phyloP scores from a whole-genome alignment of 2,797 vertebrate genomes.

The Anomalospiza imberbis region DNA sequence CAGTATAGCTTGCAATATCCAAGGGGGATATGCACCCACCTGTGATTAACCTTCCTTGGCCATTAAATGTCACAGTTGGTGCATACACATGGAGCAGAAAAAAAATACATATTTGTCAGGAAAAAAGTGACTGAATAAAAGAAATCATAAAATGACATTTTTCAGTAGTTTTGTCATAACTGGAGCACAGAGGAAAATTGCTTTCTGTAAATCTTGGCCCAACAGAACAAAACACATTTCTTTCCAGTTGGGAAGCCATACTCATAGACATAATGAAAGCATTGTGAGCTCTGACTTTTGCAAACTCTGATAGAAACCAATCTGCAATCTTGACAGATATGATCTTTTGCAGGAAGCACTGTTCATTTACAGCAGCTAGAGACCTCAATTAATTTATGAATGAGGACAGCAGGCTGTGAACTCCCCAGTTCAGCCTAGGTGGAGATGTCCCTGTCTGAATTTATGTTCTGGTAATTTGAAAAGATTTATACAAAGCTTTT shows the following conservation, averaged over 20 bases:
- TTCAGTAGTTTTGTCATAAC: conserved; percentile 74
- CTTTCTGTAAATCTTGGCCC: conserved; percentile 79
- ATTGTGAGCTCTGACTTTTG: conserved; percentile 77
- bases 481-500: conserved; percentile 76
- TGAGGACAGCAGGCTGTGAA: conserved; percentile 71
- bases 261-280: conserved; percentile 77
- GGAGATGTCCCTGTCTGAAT: conserved; percentile 71
- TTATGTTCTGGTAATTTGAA: conserved; percentile 75
- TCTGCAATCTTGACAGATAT: conserved; percentile 79
- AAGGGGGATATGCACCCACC: conserved; percentile 50
- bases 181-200: conserved; percentile 76
- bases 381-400: conserved; percentile 79
- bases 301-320: conserved; percentile 75
- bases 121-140: conserved; percentile 72
- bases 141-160: conserved; percentile 76
- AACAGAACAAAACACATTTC: conserved; percentile 78
- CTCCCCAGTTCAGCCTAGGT: conserved; percentile 57
- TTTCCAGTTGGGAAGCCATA: conserved; percentile 76
- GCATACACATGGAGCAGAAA: conserved; percentile 29
- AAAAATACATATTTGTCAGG: conserved; percentile 68
- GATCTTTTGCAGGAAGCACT: conserved; percentile 74
- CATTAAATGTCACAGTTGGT: conserved; percentile 73
- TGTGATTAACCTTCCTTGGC: conserved; percentile 69
- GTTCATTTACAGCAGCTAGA: conserved; percentile 70
- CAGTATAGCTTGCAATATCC: conserved; percentile 38